Evolutionary conservation across 2,797 vertebrate genomes (phyloP), one percentile per base, ranked within the genome.

Genomic region (Myotis vivesi): DNA sequence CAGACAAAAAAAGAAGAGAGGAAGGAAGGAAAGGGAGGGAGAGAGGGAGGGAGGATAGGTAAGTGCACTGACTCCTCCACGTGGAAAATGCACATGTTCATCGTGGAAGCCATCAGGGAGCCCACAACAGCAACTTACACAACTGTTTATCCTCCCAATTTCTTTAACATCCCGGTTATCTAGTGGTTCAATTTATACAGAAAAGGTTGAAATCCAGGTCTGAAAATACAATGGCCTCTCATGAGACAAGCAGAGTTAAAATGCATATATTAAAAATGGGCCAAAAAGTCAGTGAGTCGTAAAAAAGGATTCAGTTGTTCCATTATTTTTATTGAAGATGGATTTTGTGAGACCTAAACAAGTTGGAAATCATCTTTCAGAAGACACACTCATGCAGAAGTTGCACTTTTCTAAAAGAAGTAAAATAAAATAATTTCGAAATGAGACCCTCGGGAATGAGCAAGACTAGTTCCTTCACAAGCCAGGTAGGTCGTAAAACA

Each of bases 401-500:
- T 73, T 92, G 49, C 23, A 91, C 41, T 82, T 62, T n/a, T 46
- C 15, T 59, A 68, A 87, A 96, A 95, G 46, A 90, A 96, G 8
- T 4, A 87, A 68, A 95, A 51, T 46, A n/a, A 36, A 91, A 46
- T 28, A 75, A 71, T 79, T 89, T 12, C 36, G 41, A 25, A 84
- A 13, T 5, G 0, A 36, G 36, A 91, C 11, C 69, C 85, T 91
- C 73, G 59, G 46, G 81, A 93, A 97, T 46, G 41, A 94, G 87
- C 4, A 0, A 46, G 90, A 96, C 59, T 44, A 57, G 90, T 82
- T 92, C 57, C 86, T 91, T 92, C 87, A 73, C 23, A 93, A 89
- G 81, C 36, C 66, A 59, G 55, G 62, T 91, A 44, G 64, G 51
- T 94, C 77, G 96, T 79, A 71, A 75, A 69, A 33, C 97, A 91